Conservation (phyloP, 2,113 vertebrate species). For the Pandion haliaetus region DNA sequence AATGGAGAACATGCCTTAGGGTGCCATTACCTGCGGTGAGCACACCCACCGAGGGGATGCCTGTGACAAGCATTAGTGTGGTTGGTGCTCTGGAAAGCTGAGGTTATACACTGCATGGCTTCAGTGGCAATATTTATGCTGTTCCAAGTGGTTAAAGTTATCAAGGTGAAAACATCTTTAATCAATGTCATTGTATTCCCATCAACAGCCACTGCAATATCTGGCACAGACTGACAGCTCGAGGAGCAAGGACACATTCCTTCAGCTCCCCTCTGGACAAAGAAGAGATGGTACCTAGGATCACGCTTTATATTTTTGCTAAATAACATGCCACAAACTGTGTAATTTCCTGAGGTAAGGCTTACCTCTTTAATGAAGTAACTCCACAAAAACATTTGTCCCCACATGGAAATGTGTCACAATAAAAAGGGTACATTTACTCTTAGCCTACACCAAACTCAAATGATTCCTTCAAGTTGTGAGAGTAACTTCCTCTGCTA, state of each 20-base stretch:
- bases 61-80: not conserved
- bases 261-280: not conserved
- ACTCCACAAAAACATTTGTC: not conserved
- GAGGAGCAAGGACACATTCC: not conserved
- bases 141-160: not conserved
- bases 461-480: not conserved
- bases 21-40: not conserved
- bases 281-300: not conserved
- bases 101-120: not conserved
- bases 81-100: not conserved
- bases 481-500: not conserved
- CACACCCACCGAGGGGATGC: not conserved
- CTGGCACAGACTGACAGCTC: not conserved
- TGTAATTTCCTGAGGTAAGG: not conserved
- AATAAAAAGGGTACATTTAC: not conserved
- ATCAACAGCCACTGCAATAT: not conserved
- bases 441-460: not conserved
- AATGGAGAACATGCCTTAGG: not conserved
- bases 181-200: not conserved
- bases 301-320: not conserved
- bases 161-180: not conserved
- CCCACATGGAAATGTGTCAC: not conserved
- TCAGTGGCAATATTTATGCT: not conserved
- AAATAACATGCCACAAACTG: not conserved
- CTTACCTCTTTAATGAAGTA: not conserved